Evolutionary conservation across 2,113 vertebrate genomes (phyloP).

Genomic region (Oryctolagus cuniculus): mOryCun1.1 NC_091436.1:105805501-105806000

Average conservation of each 20-base stretch:
- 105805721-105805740: neutral
- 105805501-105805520: neutral
- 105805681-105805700: neutral
- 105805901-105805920: neutral
- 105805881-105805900: neutral
- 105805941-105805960: neutral
- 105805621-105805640: neutral
- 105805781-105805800: neutral
- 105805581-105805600: constrained; percentile 5
- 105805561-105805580: constrained; percentile 23
- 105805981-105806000: neutral
- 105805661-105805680: neutral
- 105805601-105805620: constrained; percentile 31
- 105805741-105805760: neutral
- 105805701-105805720: neutral
- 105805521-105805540: neutral
- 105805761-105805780: neutral
- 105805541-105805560: neutral
- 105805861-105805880: neutral
- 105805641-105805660: neutral
- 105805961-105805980: neutral
- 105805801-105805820: neutral
- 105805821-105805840: neutral
- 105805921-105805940: neutral
- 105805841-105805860: neutral